Percentiles rank a stretch among this genome's conserved stretches.
These are phyloP conservation scores for Bimastos eiseni DNA, from an alignment of 2,888 invertebrate species.

Conservation along the genomic window DNA sequence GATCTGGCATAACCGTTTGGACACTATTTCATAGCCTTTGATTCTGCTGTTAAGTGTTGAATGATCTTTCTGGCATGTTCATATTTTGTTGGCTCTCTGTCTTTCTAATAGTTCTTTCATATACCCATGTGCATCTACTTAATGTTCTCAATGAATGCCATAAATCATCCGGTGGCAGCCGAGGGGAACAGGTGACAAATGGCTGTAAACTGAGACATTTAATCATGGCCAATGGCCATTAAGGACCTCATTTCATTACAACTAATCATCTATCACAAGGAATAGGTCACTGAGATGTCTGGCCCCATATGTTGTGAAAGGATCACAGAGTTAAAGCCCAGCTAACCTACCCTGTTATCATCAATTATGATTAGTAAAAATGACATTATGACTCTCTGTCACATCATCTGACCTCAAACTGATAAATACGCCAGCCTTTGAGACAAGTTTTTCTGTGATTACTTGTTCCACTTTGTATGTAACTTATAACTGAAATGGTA, in stretches of 20 bases:
- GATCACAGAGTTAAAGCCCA: conserved; percentile 13
- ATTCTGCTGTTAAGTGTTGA: neutral
- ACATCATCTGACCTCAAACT: neutral
- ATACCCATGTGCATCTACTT: neutral
- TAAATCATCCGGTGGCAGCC: neutral
- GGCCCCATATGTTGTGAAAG: neutral
- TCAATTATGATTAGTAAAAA: conserved; percentile 13
- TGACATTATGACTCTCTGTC: neutral
- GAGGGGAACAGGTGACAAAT: neutral
- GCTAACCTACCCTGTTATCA: neutral
- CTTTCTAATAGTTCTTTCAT: neutral
- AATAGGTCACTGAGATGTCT: conserved; percentile 6
- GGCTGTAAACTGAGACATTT: conserved; percentile 25
- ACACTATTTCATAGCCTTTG: neutral
- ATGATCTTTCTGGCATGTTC: neutral
- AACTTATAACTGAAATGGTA: neutral
- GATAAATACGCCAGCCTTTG: neutral
- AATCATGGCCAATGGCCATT: conserved; percentile 29
- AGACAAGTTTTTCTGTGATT: neutral
- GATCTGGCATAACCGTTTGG: neutral
- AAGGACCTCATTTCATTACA: conserved; percentile 32
- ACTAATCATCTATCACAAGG: conserved; percentile 24
- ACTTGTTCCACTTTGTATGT: neutral
- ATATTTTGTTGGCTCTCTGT: neutral
- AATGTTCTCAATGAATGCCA: neutral